Evolutionary conservation across 2,797 vertebrate species (phyloP).

Genomic region (Scolopax rusticola): DNA sequence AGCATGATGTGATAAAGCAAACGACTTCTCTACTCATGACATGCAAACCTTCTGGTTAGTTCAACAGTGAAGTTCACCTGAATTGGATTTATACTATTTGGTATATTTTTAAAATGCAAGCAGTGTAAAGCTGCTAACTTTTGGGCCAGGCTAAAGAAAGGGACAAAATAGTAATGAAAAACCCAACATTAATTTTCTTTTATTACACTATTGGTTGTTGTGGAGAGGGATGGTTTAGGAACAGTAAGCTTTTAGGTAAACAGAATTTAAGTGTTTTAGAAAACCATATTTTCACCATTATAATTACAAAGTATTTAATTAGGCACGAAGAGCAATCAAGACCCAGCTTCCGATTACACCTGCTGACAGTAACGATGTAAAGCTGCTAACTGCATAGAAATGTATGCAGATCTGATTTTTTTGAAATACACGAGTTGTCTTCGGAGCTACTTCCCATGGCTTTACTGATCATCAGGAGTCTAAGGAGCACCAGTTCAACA

Average conservation of each 20-base stretch:
- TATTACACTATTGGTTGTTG: neutral
- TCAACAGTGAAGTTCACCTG: neutral
- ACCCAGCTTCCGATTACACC: conserved; percentile 63
- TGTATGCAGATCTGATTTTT: neutral
- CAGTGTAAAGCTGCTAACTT: neutral
- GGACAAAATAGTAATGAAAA: neutral
- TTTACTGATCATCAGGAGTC: conserved; percentile 4
- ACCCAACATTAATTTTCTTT: neutral
- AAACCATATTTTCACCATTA: conserved; percentile 61
- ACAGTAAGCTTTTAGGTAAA: conserved; percentile 63
- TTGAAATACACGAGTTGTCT: neutral
- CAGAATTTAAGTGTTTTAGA: conserved; percentile 73
- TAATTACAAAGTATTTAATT: conserved; percentile 73
- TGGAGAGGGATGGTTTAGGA: conserved; percentile 20
- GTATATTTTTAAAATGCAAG: neutral
- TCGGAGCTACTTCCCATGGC: neutral
- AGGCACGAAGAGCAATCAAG: conserved; percentile 64
- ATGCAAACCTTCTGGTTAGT: neutral
- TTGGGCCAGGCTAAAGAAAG: neutral
- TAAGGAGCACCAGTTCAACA: neutral
- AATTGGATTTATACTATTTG: neutral
- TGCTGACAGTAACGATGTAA: conserved; percentile 50
- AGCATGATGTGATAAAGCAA: neutral
- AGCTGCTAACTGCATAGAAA: conserved; percentile 23
- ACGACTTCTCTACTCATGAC: neutral